Evolutionary conservation across 2,113 vertebrate species (phyloP).

Genomic region (Misgurnus anguillicaudatus): DNA sequence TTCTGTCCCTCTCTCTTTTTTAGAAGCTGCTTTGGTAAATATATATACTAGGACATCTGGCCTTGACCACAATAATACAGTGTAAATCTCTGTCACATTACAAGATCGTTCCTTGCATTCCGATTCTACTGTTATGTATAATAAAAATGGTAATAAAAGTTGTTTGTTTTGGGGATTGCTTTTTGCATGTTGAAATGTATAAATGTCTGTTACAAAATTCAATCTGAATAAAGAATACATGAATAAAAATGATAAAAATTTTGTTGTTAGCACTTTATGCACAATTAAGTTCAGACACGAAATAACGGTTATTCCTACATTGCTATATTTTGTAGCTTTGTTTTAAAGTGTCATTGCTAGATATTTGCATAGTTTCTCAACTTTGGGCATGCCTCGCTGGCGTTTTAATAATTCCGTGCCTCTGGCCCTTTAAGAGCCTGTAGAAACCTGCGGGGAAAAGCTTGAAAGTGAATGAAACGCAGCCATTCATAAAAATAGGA

Average conservation of each 20-base stretch:
- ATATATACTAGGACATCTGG: conserved; percentile 43
- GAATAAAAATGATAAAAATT: background rate
- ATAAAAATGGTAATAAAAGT: background rate
- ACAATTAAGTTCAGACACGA: background rate
- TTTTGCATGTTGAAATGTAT: too few relatives aligned
- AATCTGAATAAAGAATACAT: too few relatives aligned
- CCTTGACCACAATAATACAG: conserved; percentile 50
- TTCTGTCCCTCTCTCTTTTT: conserved; percentile 20
- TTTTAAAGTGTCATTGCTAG: too few relatives aligned
- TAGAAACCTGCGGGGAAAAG: conserved; percentile 51
- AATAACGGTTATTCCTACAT: background rate
- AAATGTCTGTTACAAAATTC: too few relatives aligned
- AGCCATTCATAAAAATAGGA: conserved; percentile 82
- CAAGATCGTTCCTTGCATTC: conserved; percentile 2
- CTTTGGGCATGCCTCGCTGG: background rate
- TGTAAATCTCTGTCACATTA: conserved; percentile 37
- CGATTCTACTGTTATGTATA: background rate
- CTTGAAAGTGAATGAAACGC: conserved; percentile 76
- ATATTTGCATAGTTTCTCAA: background rate
- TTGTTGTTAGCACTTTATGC: too few relatives aligned
- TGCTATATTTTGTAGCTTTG: too few relatives aligned
- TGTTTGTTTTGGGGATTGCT: too few relatives aligned
- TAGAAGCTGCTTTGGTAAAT: conserved; percentile 34
- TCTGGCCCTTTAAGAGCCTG: conserved; percentile 71
- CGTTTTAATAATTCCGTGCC: background rate